Evolutionary conservation across 1,140 invertebrate species (phyloP).

Genomic region (Drosophila nigromelanica): DNA sequence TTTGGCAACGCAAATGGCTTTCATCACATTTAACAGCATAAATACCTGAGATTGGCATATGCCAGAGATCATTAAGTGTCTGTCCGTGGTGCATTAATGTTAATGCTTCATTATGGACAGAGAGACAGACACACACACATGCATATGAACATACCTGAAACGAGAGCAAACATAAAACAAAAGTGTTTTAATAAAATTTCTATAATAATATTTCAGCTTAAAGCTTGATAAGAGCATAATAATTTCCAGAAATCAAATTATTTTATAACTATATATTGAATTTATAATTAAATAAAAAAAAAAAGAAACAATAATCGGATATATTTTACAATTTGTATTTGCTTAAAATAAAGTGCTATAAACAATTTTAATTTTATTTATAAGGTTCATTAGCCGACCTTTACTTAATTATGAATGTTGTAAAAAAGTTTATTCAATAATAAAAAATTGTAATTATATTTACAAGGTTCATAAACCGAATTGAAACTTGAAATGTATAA

Average conservation of each 20-base stretch:
- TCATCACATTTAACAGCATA: conserved; percentile 37
- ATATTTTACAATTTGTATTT: no score
- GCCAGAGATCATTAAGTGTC: conserved; percentile 46
- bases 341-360: background rate
- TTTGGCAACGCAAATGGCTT: conserved; percentile 43
- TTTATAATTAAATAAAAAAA: background rate
- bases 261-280: background rate
- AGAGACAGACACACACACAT: background rate
- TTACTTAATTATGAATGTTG: background rate
- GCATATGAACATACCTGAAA: conserved; percentile 30
- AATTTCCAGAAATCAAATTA: background rate
- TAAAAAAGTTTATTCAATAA: background rate
- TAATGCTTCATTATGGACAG: conserved; percentile 29
- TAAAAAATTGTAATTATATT: background rate
- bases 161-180: conserved; percentile 18
- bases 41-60: conserved; percentile 49
- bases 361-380: background rate
- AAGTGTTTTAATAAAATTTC: conserved; percentile 57
- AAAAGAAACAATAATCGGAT: no score
- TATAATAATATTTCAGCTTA: conserved; percentile 41
- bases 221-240: background rate
- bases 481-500: background rate
- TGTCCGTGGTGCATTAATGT: conserved; percentile 37
- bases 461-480: no score
- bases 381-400: background rate